These are phyloP conservation scores for Standfussiana lucernea DNA, from an alignment of 2,888 invertebrate species.

Conservation along the genomic window DNA sequence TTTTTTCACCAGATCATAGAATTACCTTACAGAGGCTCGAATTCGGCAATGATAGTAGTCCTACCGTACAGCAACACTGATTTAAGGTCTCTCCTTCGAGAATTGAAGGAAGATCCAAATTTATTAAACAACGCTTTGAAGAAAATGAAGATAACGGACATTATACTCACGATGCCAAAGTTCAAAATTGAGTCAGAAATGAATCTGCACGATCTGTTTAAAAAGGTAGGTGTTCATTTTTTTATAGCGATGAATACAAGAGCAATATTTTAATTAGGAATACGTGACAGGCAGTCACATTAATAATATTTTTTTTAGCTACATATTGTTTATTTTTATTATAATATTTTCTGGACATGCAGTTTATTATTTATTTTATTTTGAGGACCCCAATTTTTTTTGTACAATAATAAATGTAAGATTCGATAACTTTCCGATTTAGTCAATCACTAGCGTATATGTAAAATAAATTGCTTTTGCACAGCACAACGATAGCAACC, in stretches of 20 bases:
- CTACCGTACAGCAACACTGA: constrained; percentile 91
- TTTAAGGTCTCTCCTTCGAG: constrained; percentile 78
- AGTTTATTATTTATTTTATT: too few species aligned
- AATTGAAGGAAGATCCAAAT: constrained; percentile 73
- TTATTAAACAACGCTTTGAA: constrained; percentile 83
- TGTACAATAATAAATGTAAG: too few species aligned
- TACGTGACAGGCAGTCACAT: too few species aligned
- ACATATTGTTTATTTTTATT: too few species aligned
- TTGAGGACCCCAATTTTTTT: too few species aligned
- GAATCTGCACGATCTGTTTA: constrained; percentile 68
- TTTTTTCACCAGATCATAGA: constrained; percentile 90
- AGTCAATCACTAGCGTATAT: too few species aligned
- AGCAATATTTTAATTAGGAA: too few species aligned
- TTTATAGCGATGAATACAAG: background rate
- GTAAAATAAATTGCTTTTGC: too few species aligned
- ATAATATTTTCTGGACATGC: too few species aligned
- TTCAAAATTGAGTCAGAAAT: constrained; percentile 72
- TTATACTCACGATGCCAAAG: constrained; percentile 91
- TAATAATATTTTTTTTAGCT: too few species aligned
- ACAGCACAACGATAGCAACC: too few species aligned
- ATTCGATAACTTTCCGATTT: too few species aligned
- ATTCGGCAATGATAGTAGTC: constrained; percentile 93
- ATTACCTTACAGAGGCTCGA: constrained; percentile 92
- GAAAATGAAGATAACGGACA: constrained; percentile 81
- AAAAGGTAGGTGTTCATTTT: constrained; percentile 68